These are phyloP conservation scores for Epiblema foenella DNA, from an alignment of 2,888 invertebrate species.

Conservation along the genomic window DNA sequence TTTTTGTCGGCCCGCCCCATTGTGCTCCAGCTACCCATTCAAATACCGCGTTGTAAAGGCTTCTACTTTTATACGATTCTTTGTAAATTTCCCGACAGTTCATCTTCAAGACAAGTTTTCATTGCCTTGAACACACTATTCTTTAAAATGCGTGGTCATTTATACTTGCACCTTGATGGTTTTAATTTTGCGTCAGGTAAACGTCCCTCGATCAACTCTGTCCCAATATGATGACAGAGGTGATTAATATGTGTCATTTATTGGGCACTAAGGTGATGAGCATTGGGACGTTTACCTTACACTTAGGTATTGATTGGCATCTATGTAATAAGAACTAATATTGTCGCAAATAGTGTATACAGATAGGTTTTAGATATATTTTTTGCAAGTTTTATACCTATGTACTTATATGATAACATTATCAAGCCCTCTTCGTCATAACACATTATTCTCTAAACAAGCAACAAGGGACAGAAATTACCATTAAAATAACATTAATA, in stretches of 20 bases:
- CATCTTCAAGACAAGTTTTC: slow-evolving; percentile 45
- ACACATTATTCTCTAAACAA: slow-evolving; percentile 18
- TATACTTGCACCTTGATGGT: neutral
- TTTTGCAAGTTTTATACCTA: too few relatives aligned
- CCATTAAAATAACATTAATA: slow-evolving; percentile 71
- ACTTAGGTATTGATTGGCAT: too few relatives aligned
- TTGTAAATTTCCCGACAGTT: slow-evolving; percentile 60
- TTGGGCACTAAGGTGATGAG: too few relatives aligned
- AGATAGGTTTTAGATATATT: too few relatives aligned
- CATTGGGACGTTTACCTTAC: too few relatives aligned
- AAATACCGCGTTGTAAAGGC: slow-evolving; percentile 67
- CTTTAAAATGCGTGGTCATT: slow-evolving; percentile 3
- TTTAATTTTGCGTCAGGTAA: too few relatives aligned
- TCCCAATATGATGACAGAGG: too few relatives aligned
- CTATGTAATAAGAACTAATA: too few relatives aligned
- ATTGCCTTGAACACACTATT: slow-evolving; percentile 30
- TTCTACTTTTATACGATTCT: slow-evolving; percentile 57
- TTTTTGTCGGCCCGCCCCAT: slow-evolving; percentile 74
- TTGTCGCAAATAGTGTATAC: too few relatives aligned
- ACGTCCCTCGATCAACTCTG: too few relatives aligned
- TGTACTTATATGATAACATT: neutral
- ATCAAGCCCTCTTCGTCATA: neutral
- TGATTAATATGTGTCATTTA: too few relatives aligned
- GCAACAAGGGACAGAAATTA: slow-evolving; percentile 43
- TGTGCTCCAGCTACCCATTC: slow-evolving; percentile 68